Percentiles rank a stretch among this genome's conserved stretches.
phyloP scores from a whole-genome alignment of 2,888 invertebrate species.

The Agriotes lineatus region DNA sequence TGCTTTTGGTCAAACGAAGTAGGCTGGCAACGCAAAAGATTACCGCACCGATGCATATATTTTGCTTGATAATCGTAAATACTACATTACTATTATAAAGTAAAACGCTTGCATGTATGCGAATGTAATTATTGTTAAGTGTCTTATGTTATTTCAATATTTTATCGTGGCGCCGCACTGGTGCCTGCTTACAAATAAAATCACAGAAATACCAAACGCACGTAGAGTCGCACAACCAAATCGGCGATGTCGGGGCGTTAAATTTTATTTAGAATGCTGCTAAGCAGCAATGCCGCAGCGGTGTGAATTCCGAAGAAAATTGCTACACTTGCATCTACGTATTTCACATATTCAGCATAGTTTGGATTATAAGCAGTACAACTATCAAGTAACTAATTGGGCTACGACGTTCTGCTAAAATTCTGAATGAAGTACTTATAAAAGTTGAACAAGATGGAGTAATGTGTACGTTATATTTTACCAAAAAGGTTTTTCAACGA shows the following conservation, averaged over 20 bases:
- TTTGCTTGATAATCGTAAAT: constrained; percentile 2
- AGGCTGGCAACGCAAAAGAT: constrained; percentile 9
- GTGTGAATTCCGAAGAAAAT: too few relatives aligned
- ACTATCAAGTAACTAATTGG: too few relatives aligned
- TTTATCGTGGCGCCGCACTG: constrained; percentile 5
- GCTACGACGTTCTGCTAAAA: too few relatives aligned
- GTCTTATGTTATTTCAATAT: constrained; percentile 15
- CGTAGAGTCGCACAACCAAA: background rate
- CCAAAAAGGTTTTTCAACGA: too few relatives aligned
- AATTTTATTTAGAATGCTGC: too few relatives aligned
- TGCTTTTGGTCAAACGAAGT: background rate
- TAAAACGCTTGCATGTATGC: constrained; percentile 11
- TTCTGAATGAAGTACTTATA: too few relatives aligned
- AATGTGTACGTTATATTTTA: too few relatives aligned
- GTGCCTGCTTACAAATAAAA: constrained; percentile 5
- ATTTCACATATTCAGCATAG: too few relatives aligned
- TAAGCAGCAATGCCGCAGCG: too few relatives aligned
- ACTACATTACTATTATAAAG: constrained; percentile 7
- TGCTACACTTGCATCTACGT: too few relatives aligned
- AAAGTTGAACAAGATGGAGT: too few relatives aligned
- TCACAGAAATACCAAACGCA: background rate
- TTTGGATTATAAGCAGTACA: too few relatives aligned
- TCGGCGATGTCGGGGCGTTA: background rate
- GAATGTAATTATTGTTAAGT: constrained; percentile 17
- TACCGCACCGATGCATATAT: background rate